Percentiles rank a stretch among this genome's conserved stretches.
phyloP scores from a whole-genome alignment of 2,888 invertebrate genomes.

The Rhamnusium bicolor region DNA sequence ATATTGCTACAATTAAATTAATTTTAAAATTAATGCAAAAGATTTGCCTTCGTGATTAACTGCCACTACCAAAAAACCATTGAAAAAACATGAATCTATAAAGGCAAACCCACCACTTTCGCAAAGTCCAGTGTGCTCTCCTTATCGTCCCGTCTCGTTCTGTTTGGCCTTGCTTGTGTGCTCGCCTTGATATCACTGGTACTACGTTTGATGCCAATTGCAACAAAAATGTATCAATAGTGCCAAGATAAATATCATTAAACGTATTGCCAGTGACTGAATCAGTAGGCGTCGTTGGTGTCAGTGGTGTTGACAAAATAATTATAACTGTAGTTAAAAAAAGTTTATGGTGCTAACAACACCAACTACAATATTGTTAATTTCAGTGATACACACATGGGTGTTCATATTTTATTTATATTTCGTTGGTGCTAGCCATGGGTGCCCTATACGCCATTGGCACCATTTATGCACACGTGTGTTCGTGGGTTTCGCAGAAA shows the following conservation, averaged over 20 bases:
- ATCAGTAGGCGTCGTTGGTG: conserved; percentile 2
- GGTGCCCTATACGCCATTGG: conserved; percentile 2
- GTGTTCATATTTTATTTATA: neutral
- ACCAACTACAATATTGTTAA: neutral
- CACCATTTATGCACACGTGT: conserved; percentile 47
- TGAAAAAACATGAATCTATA: conserved; percentile 6
- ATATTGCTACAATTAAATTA: too few relatives aligned
- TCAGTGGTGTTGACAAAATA: neutral
- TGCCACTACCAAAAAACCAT: too few relatives aligned
- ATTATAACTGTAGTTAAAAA: neutral
- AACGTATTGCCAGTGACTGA: too few relatives aligned
- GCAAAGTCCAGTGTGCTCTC: conserved; percentile 59
- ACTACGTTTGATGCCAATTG: neutral
- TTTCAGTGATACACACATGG: too few relatives aligned
- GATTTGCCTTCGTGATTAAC: too few relatives aligned
- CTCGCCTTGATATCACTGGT: conserved; percentile 34
- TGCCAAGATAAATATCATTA: neutral
- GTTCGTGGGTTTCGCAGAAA: conserved; percentile 49
- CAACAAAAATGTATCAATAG: neutral
- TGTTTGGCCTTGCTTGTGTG: conserved; percentile 50
- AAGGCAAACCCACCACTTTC: conserved; percentile 36
- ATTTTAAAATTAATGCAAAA: too few relatives aligned
- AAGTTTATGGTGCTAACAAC: neutral
- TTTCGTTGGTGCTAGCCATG: neutral
- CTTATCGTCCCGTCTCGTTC: conserved; percentile 57